Base-by-base conservation (phyloP, 2,113 vertebrate species). In the Bostrychus sinensis region DNA sequence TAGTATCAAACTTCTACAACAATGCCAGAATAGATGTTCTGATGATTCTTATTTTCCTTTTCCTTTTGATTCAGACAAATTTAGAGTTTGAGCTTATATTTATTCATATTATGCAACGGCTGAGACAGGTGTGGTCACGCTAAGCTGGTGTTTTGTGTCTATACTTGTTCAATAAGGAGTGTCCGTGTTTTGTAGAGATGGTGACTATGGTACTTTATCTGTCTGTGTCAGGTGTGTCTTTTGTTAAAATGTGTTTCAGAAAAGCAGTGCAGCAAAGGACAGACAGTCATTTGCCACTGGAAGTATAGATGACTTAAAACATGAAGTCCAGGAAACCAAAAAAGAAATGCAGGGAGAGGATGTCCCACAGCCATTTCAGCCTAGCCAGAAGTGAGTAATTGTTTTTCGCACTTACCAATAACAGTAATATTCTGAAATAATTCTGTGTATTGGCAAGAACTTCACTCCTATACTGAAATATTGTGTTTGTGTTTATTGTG, bases 121-220 rank as follows among this genome's bases (percentile, higher is more conserved):
- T 22, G 13, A 54, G 8, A 36, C 34, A 68, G 77, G 77, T 12
- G 80, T 67, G 67, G 39, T 53, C 32, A 14, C 32, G 55, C 36
- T 12, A 5, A 38, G 22, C 16, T 62, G 2, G 43, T 56, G n/a
- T 65, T 61, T 55, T 75, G 57, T 71, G 80, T 78, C 53, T 32
- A 16, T 51, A 65, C 83, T 48, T 79, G 72, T 74, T 59, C 20
- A 65, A 12, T 13, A 37, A 70, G 79, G 70, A 67, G 64, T 67
- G 62, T 56, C 62, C 23, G 36, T 59, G 57, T 78, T 25, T 43
- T 54, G 42, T 54, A n/a, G 3, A 38, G 39, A 58, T 26, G 13
- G 23, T 5, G 3, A 37, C 53, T 11, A 46, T 46, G n/a, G 11
- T 16, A 54, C 5, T 45, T 37, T 37, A 28, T 37, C 10, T 1